Base-by-base conservation (phyloP, 2,888 invertebrate genomes). In the Chesias legatella region DNA sequence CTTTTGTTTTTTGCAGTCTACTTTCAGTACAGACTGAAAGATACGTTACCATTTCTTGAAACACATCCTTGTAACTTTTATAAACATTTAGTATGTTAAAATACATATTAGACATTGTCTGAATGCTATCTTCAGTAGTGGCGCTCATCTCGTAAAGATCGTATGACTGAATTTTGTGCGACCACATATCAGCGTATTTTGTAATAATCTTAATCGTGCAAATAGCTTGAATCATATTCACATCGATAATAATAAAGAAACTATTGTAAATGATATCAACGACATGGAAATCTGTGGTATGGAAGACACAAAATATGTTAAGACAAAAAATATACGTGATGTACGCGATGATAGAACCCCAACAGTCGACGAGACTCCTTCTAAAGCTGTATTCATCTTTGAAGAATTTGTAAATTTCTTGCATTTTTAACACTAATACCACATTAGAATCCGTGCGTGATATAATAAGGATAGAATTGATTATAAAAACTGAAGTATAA, bases 391-490 rank as follows among this genome's bases (percentile, higher is more conserved):
- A 22, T 17, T 17, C 25, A 4, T 1, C 7, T 22, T 41, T 34
- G 6, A 41, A 41, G 5, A 31, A 26, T 9, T n/a, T 7, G 13
- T 26, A 41, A 22, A 41, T 26, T 30, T 34, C 31, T 7, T 41
- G 8, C 1, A 3, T 11, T 17, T 26, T 25, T 6, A 34, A 9
- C 1, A 41, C 29, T 1, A 25, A 25, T 1, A 21, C 7, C 0
- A 25, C 29, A 13, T 31, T 20, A n/a, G 7, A 4, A 9, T 34
- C 20, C 7, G 27, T 38, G 1, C 24, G 23, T 1, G n/a, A 6
- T 24, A 25, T 3, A 9, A 3, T 21, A 8, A 13, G 6, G 2
- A n/a, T 11, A 8, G 17, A 10, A 7, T 7, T 1, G 6, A 24
- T 0, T 13, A 33, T 6, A 13, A 5, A 25, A 13, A 10, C 31